phyloP scores from a whole-genome alignment of 2,888 invertebrate genomes.

The Lathronympha strigana region DNA sequence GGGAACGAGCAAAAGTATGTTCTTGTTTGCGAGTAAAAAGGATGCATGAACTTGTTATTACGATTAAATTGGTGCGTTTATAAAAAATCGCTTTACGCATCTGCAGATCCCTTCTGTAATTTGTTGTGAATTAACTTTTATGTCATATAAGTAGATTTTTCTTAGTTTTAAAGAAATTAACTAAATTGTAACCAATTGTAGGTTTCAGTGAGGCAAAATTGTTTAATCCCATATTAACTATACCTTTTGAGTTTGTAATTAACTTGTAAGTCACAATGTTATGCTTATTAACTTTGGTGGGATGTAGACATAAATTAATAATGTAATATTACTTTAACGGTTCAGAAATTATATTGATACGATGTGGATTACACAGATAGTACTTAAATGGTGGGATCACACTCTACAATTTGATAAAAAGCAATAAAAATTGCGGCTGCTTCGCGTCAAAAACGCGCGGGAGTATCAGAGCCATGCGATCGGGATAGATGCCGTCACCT shows the following conservation, averaged over 20 bases:
- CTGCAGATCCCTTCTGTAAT: conserved; percentile 56
- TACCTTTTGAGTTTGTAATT: conserved; percentile 34
- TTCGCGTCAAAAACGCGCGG: conserved; percentile 36
- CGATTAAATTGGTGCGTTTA: conserved; percentile 70
- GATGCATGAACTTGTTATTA: conserved; percentile 66
- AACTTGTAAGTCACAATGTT: conserved; percentile 31
- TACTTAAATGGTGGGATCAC: conserved; percentile 8
- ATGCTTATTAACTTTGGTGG: conserved; percentile 19
- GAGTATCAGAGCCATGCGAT: conserved; percentile 54
- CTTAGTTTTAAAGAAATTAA: conserved; percentile 34
- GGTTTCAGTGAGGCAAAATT: conserved; percentile 32
- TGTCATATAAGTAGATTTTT: conserved; percentile 53
- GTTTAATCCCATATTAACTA: conserved; percentile 40
- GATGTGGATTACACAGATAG: conserved; percentile 27
- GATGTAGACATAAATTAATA: conserved; percentile 35
- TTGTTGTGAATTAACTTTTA: conserved; percentile 55
- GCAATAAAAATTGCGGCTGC: conserved; percentile 10
- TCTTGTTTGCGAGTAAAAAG: conserved; percentile 49
- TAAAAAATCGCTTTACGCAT: conserved; percentile 64
- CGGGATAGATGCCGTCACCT: conserved; percentile 64
- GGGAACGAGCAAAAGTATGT: conserved; percentile 50
- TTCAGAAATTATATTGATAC: conserved; percentile 16
- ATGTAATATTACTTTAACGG: conserved; percentile 24
- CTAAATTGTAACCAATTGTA: conserved; percentile 37
- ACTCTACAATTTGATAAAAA: conserved; percentile 26